Evolutionary conservation across 2,797 vertebrate species (phyloP).

Genomic region (Sciaenops ocellatus): DNA sequence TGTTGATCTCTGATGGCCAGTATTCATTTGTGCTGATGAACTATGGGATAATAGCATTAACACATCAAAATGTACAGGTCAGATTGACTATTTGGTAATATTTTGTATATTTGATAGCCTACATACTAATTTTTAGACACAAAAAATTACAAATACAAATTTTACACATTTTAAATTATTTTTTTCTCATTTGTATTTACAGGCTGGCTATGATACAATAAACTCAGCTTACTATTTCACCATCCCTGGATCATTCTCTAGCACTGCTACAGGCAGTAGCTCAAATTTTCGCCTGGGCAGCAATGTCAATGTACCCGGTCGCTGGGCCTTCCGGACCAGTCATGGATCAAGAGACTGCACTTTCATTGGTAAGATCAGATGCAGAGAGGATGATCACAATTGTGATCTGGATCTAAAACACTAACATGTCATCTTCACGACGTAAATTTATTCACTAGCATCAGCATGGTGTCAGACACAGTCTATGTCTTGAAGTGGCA

Average conservation of each 20-base stretch:
- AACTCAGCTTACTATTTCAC: conserved; percentile 59
- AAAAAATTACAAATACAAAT: no score
- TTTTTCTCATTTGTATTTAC: neutral
- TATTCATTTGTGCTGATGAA: conserved; percentile 79
- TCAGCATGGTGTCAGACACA: no score
- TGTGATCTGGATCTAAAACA: neutral
- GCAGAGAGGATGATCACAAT: no score
- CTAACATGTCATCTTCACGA: no score
- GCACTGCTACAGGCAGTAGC: rapidly evolving
- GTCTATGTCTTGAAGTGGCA: no score
- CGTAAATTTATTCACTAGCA: no score
- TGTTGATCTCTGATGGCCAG: conserved; percentile 68
- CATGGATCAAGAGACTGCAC: conserved; percentile 49
- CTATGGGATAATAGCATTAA: conserved; percentile 65
- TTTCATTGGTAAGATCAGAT: conserved; percentile 63
- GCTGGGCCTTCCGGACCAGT: conserved; percentile 77
- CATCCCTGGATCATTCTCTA: conserved; percentile 63
- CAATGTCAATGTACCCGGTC: conserved; percentile 72
- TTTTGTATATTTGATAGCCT: neutral
- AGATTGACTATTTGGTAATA: neutral
- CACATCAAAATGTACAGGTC: conserved; percentile 29
- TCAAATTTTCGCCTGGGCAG: conserved; percentile 52
- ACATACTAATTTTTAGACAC: no score
- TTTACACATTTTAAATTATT: no score
- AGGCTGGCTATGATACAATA: conserved; percentile 81